Evolutionary conservation across 2,113 vertebrate species (phyloP), one percentile per base, ranked within the genome.

Genomic region (Mesocricetus auratus): DNA sequence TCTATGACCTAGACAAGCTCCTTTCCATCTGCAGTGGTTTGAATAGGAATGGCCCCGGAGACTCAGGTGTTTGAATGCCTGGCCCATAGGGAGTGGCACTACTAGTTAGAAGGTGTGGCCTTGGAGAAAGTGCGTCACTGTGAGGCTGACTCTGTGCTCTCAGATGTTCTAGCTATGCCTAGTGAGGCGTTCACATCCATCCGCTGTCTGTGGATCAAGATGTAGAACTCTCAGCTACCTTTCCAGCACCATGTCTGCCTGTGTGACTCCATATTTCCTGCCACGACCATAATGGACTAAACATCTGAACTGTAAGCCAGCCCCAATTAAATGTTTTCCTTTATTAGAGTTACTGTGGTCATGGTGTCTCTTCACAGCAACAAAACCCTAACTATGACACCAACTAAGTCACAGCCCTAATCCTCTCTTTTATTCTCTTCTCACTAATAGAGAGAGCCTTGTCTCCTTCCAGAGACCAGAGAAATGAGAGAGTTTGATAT

Each of bases 381-480:
- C 19, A n/a, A 36, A 69, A 69, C 68, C 33, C 16, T 69, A 36
- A 69, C 68, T 69, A 19, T 17, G 36, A 69, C 68, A 3, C 33
- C 29, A 45, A 3, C 33, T 11, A 45, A 45, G 74, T 15, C 45
- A 31, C 45, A 8, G 3, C 29, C 29, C 26, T 15, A 50, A 12
- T 22, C 39, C 13, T 26, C 12, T 77, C 45, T 31, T 29, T 77
- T 1, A 47, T 47, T 77, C 45, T 11, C 26, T 78, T 31, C 75
- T 79, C 9, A 47, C 24, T 79, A 50, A 73, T 81, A 22, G n/a
- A 78, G 10, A 22, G n/a, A 78, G 10, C 75, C 39, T 69, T 60
- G 36, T 64, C 86, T 94, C 29, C 74, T 94, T 94, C 60, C 53
- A 81, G n/a, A 94, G 69, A 86, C 73, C 53, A 89, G 68, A 94